A percentile compares a stretch with the other conserved stretches of the same genome.
phyloP scores from a whole-genome alignment of 1,140 invertebrate species.

The Drosophila ambigua region DNA sequence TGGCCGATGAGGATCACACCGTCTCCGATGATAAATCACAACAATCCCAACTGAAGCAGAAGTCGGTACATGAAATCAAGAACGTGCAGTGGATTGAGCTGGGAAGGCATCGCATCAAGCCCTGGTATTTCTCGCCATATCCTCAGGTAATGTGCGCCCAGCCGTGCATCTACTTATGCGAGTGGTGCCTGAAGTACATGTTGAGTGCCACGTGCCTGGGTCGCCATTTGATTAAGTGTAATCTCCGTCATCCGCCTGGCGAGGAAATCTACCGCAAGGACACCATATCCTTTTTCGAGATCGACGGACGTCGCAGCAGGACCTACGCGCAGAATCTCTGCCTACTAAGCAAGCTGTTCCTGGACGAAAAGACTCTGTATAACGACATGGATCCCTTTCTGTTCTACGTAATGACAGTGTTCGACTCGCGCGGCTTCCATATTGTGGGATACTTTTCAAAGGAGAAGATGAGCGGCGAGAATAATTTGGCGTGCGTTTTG shows the following conservation, averaged over 20 bases:
- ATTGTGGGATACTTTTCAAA: slow-evolving; percentile 99
- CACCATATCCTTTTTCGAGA: slow-evolving; percentile 99
- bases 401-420: slow-evolving; percentile 99
- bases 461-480: slow-evolving; percentile 99
- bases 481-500: slow-evolving; percentile 99
- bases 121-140: slow-evolving; percentile 99
- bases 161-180: slow-evolving; percentile 98
- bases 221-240: slow-evolving; percentile 97
- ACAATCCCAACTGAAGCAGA: no score
- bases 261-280: slow-evolving; percentile 99
- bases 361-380: slow-evolving; percentile 99
- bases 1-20: slow-evolving; percentile 85
- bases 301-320: slow-evolving; percentile 99
- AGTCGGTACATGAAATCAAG: slow-evolving; percentile 90
- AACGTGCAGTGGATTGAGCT: slow-evolving; percentile 98
- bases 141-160: slow-evolving; percentile 97
- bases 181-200: slow-evolving; percentile 99
- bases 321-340: slow-evolving; percentile 99
- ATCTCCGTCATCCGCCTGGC: slow-evolving; percentile 97
- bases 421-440: slow-evolving; percentile 93
- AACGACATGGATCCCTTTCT: slow-evolving; percentile 99
- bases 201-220: slow-evolving; percentile 98
- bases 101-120: slow-evolving; percentile 95
- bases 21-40: no score
- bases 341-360: slow-evolving; percentile 97